Base-by-base conservation (phyloP, 2,797 vertebrate genomes). In the Anguilla anguilla region DNA sequence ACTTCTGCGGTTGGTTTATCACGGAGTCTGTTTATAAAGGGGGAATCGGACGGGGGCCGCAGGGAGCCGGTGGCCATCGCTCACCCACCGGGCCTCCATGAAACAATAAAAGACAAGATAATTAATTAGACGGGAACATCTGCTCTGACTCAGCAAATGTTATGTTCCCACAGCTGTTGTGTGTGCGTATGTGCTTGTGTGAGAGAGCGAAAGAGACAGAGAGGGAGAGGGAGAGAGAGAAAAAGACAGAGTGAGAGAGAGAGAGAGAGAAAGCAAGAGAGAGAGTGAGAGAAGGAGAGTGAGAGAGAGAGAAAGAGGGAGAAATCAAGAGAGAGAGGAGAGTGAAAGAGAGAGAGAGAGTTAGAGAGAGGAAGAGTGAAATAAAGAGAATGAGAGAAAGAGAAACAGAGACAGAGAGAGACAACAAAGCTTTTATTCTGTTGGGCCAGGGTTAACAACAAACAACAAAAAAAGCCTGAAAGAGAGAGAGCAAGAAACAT, bases 101-200 rank as follows among this genome's bases (percentile, higher is more conserved):
- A 72, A 72, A 72, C 67, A 72, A 72, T 72, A 72, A 35, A 72
- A 11, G 9, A 31, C 67, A 15, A 11, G 67, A 9, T 72, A 28
- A 72, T 72, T 72, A 72, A 72, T 72, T 28, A 72, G 2, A 72
- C 31, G n/a, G n/a, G 67, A 72, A 72, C n/a, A 72, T 72, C 67
- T 11, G 67, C 28, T 72, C 67, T 35, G 28, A 72, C 67, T 72
- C 67, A 72, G 67, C 67, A 72, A 31, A 28, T 72, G 28, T 72
- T 72, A 72, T 31, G 0, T 72, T 72, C 67, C 9, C 28, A 31
- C 67, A 72, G 10, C 67, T 72, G 67, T 31, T 28, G 4, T 13
- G 35, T 69, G 64, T n/a, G n/a, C 10, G 64, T 13, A n/a, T n/a
- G 64, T 28, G 67, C n/a, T 0, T 5, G 61, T 7, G 5, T n/a